These are phyloP conservation scores for Aurelia sp. DNA, from an alignment of 30 jellyfish, hydroid and myxozoan species.

Conservation along the genomic window DNA sequence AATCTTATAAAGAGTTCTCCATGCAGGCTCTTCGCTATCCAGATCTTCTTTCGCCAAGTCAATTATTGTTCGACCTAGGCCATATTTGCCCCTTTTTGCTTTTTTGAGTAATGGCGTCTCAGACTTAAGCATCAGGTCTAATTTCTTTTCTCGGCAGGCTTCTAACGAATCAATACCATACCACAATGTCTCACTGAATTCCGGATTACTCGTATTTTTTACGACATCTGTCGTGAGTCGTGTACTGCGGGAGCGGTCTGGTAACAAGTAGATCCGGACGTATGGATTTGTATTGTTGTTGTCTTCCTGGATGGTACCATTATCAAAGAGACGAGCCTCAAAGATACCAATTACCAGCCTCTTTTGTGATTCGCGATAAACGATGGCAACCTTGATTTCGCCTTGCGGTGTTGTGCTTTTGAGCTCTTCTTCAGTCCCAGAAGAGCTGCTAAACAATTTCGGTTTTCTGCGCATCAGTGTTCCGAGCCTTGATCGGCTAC, in stretches of 20 bases:
- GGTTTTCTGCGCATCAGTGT: constrained; percentile 56
- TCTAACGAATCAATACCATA: constrained; percentile 60
- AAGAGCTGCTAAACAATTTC: constrained; percentile 35
- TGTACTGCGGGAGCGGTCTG: constrained; percentile 75
- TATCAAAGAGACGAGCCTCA: constrained; percentile 56
- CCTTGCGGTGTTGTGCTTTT: constrained; percentile 62
- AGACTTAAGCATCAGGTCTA: constrained; percentile 72
- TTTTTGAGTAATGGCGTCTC: constrained; percentile 66
- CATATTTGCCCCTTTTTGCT: constrained; percentile 60
- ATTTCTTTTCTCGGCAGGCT: constrained; percentile 51
- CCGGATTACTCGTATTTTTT: constrained; percentile 61
- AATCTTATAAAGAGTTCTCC: constrained; percentile 66
- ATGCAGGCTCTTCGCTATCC: constrained; percentile 44
- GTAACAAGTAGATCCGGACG: constrained; percentile 68
- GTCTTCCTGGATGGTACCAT: constrained; percentile 7
- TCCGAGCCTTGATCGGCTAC: constrained; percentile 43
- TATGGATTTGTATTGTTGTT: constrained; percentile 63
- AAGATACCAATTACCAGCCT: constrained; percentile 61
- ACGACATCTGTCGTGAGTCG: constrained; percentile 74
- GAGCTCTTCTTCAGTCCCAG: constrained; percentile 49
- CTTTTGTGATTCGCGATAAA: constrained; percentile 36
- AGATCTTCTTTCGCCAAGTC: constrained; percentile 71
- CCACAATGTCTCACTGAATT: constrained; percentile 73
- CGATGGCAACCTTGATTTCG: constrained; percentile 65
- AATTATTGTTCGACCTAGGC: constrained; percentile 61